Percentiles rank a stretch among this genome's conserved stretches.
These are phyloP conservation scores for Rhinolophus ferrumequinum DNA, from an alignment of 2,113 vertebrate genomes.

Conservation along the genomic window DNA sequence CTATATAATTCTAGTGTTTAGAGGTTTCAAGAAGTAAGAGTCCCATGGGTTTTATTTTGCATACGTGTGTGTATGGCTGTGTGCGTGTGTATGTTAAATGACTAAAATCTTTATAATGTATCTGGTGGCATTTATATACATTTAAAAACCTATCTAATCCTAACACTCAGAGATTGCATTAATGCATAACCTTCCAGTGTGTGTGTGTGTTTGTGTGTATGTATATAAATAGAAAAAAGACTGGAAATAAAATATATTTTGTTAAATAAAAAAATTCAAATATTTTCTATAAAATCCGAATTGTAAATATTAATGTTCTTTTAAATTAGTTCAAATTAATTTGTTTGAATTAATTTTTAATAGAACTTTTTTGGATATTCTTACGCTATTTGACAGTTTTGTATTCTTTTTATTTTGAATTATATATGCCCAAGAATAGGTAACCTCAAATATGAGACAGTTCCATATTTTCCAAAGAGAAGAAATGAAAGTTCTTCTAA, in stretches of 20 bases:
- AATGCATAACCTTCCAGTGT: background rate
- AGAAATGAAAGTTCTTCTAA: background rate
- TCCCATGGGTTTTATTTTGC: background rate
- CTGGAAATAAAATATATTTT: background rate
- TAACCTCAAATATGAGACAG: background rate
- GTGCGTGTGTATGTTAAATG: background rate
- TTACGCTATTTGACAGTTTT: conserved; percentile 1
- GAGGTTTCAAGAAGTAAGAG: background rate
- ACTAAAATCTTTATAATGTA: background rate
- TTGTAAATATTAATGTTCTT: background rate
- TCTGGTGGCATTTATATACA: background rate
- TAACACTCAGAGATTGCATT: background rate
- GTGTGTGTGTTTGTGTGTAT: background rate
- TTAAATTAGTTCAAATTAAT: background rate
- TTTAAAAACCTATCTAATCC: background rate
- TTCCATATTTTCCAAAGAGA: conserved; percentile 2
- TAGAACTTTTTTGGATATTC: background rate
- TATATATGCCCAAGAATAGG: background rate
- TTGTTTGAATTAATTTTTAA: conserved; percentile 26
- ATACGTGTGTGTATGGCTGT: background rate
- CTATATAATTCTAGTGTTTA: background rate
- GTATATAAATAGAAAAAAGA: too few species aligned
- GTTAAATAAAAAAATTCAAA: background rate
- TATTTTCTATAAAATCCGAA: conserved; percentile 30
- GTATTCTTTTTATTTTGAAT: conserved; percentile 35